phyloP scores from a whole-genome alignment of 2,888 invertebrate genomes.

The Asteroscopus sphinx region DNA sequence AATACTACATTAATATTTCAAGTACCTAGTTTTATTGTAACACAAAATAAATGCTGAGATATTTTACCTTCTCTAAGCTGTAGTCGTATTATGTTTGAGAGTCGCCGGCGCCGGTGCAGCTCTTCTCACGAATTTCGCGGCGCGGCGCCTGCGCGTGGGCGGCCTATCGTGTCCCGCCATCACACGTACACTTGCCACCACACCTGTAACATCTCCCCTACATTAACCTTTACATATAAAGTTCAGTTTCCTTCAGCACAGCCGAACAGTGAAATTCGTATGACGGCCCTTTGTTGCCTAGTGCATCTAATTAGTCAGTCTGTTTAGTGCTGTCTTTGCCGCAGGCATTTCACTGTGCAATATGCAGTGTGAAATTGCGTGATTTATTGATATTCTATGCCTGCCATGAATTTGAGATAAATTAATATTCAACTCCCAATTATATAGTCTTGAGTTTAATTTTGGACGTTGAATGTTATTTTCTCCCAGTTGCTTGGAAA shows the following conservation, averaged over 20 bases:
- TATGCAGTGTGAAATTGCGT: conserved; percentile 80
- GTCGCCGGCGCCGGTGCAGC: conserved; percentile 77
- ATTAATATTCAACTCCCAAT: conserved; percentile 39
- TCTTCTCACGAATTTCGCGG: conserved; percentile 89
- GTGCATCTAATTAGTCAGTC: conserved; percentile 89
- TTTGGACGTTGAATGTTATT: background rate
- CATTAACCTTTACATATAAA: conserved; percentile 60
- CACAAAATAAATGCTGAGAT: conserved; percentile 51
- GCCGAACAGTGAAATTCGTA: conserved; percentile 61
- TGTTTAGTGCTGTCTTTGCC: conserved; percentile 85
- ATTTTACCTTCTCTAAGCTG: conserved; percentile 54
- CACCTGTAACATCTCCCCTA: conserved; percentile 67
- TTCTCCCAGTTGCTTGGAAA: no score
- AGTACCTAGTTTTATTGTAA: conserved; percentile 44
- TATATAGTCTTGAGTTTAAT: conserved; percentile 7
- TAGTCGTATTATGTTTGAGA: conserved; percentile 69
- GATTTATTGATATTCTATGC: conserved; percentile 76
- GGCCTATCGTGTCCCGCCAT: conserved; percentile 85
- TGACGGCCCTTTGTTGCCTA: conserved; percentile 83
- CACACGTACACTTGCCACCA: conserved; percentile 75
- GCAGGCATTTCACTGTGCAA: conserved; percentile 77
- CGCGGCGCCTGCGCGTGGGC: conserved; percentile 86
- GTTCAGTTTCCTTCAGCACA: conserved; percentile 59
- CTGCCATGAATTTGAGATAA: conserved; percentile 37
- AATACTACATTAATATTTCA: conserved; percentile 38